These are phyloP conservation scores for Aphidius gifuensis DNA, from an alignment of 1,140 invertebrate genomes.

Conservation along the genomic window DNA sequence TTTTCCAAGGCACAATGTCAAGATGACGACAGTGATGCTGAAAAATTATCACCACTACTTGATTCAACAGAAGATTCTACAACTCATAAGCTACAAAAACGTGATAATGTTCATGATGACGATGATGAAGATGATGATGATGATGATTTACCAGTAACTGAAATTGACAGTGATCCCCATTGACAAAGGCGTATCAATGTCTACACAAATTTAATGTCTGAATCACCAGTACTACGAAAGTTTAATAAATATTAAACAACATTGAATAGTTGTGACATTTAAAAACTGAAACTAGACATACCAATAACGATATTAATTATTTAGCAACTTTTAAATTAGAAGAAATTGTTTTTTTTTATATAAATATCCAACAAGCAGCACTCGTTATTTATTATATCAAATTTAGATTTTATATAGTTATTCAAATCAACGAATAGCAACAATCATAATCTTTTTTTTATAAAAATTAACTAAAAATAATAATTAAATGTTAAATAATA, in stretches of 20 bases:
- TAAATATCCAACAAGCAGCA: too few species aligned
- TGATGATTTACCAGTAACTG: constrained; percentile 43
- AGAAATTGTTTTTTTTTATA: too few species aligned
- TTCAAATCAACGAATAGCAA: too few species aligned
- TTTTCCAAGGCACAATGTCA: constrained; percentile 46
- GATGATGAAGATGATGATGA: constrained; percentile 47
- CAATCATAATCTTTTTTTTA: too few species aligned
- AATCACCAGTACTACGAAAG: constrained; percentile 22
- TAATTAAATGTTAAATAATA: too few species aligned
- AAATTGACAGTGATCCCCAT: constrained; percentile 42
- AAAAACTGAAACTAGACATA: too few species aligned
- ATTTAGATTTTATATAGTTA: too few species aligned
- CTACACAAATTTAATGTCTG: constrained; percentile 31
- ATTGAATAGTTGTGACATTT: too few species aligned
- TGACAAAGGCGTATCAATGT: constrained; percentile 33
- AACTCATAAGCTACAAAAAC: constrained; percentile 42
- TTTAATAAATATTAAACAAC: constrained; percentile 16
- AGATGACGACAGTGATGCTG: constrained; percentile 77
- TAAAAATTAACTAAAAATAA: too few species aligned
- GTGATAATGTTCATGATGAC: constrained; percentile 38
- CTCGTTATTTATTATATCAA: too few species aligned
- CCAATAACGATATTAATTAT: too few species aligned
- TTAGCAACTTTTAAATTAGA: too few species aligned
- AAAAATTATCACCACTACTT: constrained; percentile 73
- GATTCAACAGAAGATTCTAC: constrained; percentile 48